Evolutionary conservation across 2,113 vertebrate species (phyloP), one percentile per base, ranked within the genome.

Genomic region (Dicentrarchus labrax): DNA sequence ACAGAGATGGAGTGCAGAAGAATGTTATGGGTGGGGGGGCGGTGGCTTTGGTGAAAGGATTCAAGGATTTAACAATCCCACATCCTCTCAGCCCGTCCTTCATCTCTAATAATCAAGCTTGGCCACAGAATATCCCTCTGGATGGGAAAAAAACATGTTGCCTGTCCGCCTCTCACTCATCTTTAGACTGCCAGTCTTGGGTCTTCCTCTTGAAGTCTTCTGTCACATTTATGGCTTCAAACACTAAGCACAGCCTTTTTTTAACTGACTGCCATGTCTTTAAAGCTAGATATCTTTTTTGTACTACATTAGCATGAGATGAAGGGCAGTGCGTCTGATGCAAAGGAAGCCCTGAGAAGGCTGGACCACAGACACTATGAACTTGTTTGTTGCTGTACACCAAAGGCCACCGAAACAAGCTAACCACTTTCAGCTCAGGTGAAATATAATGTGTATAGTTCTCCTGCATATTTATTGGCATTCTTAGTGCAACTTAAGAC

Each of bases 91-190:
- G 93, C 73, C 87, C 89, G 91, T 88, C 92, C 92, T 94, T 95
- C 92, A 94, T 95, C 91, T 95, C 87, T 92, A 93, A 95, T 94
- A 95, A 94, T 94, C 94, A 94, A 94, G 91, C 93, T 92, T 93
- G 95, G 95, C 94, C 93, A 89, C 90, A 94, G 89, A 94, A 91
- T 94, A 88, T 94, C 92, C 91, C 93, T 93, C 91, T 91, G 93
- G 90, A 93, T 90, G 88, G 91, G 68, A 83, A 88, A 92, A 80
- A 95, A 94, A 93, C 93, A 93, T 94, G 93, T 93, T 91, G 91
- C 92, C 92, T 91, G 88, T 90, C 92, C 86, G 90, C 90, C 91
- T 91, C 91, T 94, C 94, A 93, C 92, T 95, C 93, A 93, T 95
- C 93, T 94, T 90, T 89, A 92, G 89, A 89, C 93, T 92, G 92